A percentile compares a stretch with the other conserved stretches of the same genome.
Evolutionary conservation across 2,797 vertebrate species (phyloP).

Genomic region (Phylloscopus collybita): DNA sequence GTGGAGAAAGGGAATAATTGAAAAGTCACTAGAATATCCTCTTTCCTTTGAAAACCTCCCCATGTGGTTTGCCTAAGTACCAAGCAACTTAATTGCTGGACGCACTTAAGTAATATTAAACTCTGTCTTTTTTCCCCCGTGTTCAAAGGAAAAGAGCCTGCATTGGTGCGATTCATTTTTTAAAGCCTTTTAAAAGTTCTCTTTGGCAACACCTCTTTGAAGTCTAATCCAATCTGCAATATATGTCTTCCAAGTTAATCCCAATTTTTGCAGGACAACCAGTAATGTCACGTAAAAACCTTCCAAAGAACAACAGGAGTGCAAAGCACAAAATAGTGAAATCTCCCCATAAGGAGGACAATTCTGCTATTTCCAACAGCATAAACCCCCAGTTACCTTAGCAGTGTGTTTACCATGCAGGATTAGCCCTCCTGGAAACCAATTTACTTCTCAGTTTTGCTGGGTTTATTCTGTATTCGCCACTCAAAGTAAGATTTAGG

Average conservation of each 20-base stretch:
- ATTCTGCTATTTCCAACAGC: background rate
- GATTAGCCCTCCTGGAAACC: background rate
- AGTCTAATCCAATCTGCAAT: constrained; percentile 62
- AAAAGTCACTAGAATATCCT: constrained; percentile 2
- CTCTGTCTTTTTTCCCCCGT: background rate
- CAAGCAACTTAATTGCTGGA: constrained; percentile 3
- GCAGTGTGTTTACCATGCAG: background rate
- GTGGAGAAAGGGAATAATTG: background rate
- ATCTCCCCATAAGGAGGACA: background rate
- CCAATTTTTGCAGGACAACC: constrained; percentile 43
- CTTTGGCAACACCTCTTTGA: constrained; percentile 62
- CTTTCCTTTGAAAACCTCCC: constrained; percentile 21
- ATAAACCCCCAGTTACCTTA: background rate
- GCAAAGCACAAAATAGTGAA: background rate
- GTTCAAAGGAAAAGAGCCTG: constrained; percentile 44
- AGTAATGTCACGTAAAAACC: constrained; percentile 23
- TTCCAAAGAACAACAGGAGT: constrained; percentile 26
- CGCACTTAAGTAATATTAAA: constrained; percentile 36
- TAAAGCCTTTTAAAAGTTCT: constrained; percentile 60
- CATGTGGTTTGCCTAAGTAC: background rate
- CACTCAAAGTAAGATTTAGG: background rate
- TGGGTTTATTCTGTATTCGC: background rate
- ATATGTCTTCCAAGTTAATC: constrained; percentile 59
- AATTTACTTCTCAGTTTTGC: background rate
- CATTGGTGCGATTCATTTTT: background rate